Conservation (phyloP, 2,888 invertebrate genomes). For the Phengaris arion region DNA sequence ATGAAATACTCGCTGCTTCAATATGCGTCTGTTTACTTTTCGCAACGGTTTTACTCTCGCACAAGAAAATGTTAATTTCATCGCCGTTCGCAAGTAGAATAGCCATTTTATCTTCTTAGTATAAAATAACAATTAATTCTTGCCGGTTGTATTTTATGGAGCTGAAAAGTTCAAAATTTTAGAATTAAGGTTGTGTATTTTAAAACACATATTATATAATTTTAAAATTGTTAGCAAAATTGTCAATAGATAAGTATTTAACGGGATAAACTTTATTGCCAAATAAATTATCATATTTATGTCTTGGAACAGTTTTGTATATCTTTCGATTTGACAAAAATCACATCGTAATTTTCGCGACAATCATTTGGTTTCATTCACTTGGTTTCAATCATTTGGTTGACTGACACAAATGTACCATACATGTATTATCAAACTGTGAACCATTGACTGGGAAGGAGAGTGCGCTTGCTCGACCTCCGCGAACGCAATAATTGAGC, state of each 20-base stretch:
- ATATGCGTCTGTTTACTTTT: constrained; percentile 31
- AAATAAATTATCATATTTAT: background rate
- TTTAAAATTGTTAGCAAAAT: background rate
- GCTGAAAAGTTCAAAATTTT: constrained; percentile 21
- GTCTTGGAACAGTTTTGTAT: background rate
- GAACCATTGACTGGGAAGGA: constrained; percentile 54
- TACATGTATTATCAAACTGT: constrained; percentile 46
- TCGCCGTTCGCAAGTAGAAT: constrained; percentile 16
- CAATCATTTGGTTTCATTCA: constrained; percentile 33
- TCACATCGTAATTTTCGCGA: background rate
- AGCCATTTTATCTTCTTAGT: background rate
- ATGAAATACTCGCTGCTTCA: constrained; percentile 26
- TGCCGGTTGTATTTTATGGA: constrained; percentile 13
- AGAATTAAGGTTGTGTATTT: background rate
- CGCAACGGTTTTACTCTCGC: constrained; percentile 29
- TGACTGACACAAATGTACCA: constrained; percentile 37
- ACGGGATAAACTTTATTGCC: background rate
- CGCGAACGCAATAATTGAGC: constrained; percentile 78
- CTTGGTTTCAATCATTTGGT: constrained; percentile 33
- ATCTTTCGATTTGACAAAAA: background rate
- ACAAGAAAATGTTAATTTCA: constrained; percentile 29
- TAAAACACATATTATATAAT: background rate
- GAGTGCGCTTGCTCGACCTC: constrained; percentile 66
- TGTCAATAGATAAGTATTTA: constrained; percentile 24
- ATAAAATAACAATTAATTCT: background rate